Base-by-base conservation (phyloP, 2,113 vertebrate species). In the Nerophis lumbriciformis region DNA sequence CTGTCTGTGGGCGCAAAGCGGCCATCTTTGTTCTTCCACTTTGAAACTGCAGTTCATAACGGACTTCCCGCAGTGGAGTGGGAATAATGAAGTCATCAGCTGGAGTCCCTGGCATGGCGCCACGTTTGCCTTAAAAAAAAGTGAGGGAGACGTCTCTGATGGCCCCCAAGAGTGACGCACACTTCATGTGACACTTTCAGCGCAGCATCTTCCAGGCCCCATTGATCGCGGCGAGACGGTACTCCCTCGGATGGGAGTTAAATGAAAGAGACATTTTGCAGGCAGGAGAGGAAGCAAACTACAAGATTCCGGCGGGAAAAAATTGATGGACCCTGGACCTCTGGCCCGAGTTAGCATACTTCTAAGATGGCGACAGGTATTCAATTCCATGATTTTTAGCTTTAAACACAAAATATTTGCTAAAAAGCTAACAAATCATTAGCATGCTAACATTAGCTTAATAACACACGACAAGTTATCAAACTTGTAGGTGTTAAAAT, bases 161-260 rank as follows among this genome's bases (percentile, higher is more conserved):
- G 50, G 71, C 67, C 35, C 73, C 65, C 72, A 37, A 45, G 60
- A 61, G 52, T n/a, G 0, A n/a, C 8, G 51, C 61, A 80, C 77
- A 83, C 77, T 69, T 63, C 65, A 76, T 76, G 67, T 65, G 80
- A 81, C 72, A 63, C 68, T 52, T 56, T 56, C 68, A 68, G 69
- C 73, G 52, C 75, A 73, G 63, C 61, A 72, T 77, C 68, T 74
- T 74, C 28, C 71, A 69, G 50, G 54, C 16, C 8, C 44, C 75
- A 73, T 59, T 72, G 78, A 83, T 74, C 66, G 65, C 48, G 8
- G 49, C 9, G 54, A 76, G 71, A 73, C 12, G 9, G 56, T 15
- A 52, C 49, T 10, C 39, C 39, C 39, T 42, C 39, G 2, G 39
- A 9, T 10, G 10, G 39, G 39, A 42, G 39, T 42, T 8, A 10